These are phyloP conservation scores for Pseudobourletiella spinata DNA, from an alignment of 1,140 invertebrate species.

Conservation along the genomic window DNA sequence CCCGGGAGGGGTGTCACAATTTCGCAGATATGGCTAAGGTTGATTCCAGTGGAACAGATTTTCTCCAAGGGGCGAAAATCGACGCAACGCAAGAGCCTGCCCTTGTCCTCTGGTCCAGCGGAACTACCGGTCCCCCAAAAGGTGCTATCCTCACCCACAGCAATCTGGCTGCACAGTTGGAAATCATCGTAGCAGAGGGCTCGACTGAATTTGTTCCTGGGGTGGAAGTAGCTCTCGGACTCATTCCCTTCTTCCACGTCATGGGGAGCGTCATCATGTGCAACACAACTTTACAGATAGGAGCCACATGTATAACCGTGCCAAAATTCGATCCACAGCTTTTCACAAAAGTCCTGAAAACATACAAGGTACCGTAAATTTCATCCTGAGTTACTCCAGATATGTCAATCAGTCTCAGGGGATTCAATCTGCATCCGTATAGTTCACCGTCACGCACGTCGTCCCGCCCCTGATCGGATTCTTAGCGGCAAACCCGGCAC, in stretches of 20 bases:
- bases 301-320: neutral
- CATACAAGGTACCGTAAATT: neutral
- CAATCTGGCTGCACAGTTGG: constrained; percentile 10
- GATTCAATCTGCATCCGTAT: too few relatives aligned
- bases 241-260: constrained; percentile 29
- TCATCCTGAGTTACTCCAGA: too few relatives aligned
- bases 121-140: constrained; percentile 58
- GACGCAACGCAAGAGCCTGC: constrained; percentile 39
- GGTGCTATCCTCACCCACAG: constrained; percentile 68
- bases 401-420: too few relatives aligned
- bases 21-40: constrained; percentile 27
- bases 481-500: neutral
- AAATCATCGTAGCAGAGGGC: neutral
- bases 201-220: neutral
- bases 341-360: constrained; percentile 14
- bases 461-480: neutral
- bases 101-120: constrained; percentile 19
- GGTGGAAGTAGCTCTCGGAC: constrained; percentile 11
- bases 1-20: constrained; percentile 19
- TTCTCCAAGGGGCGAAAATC: constrained; percentile 7
- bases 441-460: too few relatives aligned
- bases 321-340: constrained; percentile 16
- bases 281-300: constrained; percentile 4
- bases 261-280: constrained; percentile 4
- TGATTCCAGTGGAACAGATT: constrained; percentile 7